A percentile compares a stretch with the other conserved stretches of the same genome.
Evolutionary conservation across 2,888 invertebrate species (phyloP).

Genomic region (Patella depressa): DNA sequence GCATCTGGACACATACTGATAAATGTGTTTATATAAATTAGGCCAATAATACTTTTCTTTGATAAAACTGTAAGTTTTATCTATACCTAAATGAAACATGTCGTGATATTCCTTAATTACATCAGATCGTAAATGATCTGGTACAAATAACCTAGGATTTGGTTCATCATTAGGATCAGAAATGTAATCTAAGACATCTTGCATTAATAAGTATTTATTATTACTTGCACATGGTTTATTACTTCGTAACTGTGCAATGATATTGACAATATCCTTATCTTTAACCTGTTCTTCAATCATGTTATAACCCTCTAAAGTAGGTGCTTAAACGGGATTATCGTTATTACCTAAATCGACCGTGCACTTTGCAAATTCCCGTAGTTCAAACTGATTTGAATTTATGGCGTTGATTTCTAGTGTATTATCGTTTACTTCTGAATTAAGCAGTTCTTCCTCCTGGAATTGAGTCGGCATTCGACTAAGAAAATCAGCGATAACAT

Average conservation of each 20-base stretch:
- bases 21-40: too few relatives aligned
- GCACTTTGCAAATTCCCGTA: background rate
- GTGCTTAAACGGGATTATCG: background rate
- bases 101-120: background rate
- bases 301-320: background rate
- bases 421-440: background rate
- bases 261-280: background rate
- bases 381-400: background rate
- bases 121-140: background rate
- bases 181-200: too few relatives aligned
- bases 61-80: too few relatives aligned
- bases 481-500: conserved; percentile 25
- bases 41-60: too few relatives aligned
- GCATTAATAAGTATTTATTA: background rate
- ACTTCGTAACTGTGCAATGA: background rate
- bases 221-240: background rate
- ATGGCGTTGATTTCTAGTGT: background rate
- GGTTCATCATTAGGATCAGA: background rate
- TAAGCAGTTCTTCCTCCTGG: background rate
- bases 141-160: background rate
- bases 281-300: background rate
- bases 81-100: conserved; percentile 1
- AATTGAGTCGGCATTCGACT: background rate
- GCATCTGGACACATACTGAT: too few relatives aligned
- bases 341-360: background rate